phyloP scores from a whole-genome alignment of 2,113 vertebrate genomes.

The Dasyurus viverrinus region DNA sequence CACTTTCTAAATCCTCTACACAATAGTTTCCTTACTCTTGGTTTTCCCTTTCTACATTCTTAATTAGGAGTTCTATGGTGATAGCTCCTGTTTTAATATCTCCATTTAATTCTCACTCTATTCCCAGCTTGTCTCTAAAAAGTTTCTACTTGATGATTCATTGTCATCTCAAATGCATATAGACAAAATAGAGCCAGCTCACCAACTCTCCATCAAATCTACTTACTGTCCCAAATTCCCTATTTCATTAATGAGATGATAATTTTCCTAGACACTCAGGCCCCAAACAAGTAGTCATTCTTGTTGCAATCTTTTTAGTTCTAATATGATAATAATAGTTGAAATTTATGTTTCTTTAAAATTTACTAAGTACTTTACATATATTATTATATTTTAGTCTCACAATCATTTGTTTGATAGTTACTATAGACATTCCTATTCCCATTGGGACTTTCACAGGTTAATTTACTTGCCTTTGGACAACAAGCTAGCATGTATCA shows the following conservation, averaged over 20 bases:
- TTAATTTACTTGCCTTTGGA: neutral
- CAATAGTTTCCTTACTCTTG: neutral
- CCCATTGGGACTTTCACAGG: neutral
- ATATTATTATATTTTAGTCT: neutral
- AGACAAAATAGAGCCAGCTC: neutral
- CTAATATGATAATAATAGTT: neutral
- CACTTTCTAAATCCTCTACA: neutral
- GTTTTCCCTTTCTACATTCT: neutral
- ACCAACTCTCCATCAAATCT: neutral
- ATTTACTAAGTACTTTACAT: neutral
- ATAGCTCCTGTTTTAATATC: neutral
- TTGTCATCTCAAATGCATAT: neutral
- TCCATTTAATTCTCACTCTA: neutral
- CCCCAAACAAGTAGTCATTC: neutral
- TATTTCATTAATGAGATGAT: neutral
- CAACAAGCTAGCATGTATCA: neutral
- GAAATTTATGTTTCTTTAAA: neutral
- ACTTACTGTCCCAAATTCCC: neutral
- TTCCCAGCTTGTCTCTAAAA: neutral
- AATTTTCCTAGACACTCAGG: neutral
- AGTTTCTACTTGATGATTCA: neutral
- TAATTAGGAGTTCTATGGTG: neutral
- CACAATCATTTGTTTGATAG: neutral
- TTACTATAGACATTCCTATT: neutral
- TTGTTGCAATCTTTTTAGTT: neutral